phyloP scores from a whole-genome alignment of 2,888 invertebrate species.

The Tinea trinotella region DNA sequence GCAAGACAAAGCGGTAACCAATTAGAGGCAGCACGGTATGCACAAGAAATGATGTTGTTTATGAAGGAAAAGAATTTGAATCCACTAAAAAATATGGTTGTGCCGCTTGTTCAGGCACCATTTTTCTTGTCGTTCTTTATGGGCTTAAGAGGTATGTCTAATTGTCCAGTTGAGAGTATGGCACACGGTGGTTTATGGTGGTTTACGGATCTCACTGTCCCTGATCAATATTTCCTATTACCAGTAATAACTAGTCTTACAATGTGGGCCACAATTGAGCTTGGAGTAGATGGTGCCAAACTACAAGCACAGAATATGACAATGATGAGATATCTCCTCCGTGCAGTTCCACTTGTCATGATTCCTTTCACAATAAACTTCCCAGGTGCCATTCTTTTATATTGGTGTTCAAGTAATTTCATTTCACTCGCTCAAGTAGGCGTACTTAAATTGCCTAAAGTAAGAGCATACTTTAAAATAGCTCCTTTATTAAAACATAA shows the following conservation, averaged over 20 bases:
- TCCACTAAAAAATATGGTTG: slow-evolving; percentile 84
- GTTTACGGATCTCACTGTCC: slow-evolving; percentile 92
- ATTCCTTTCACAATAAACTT: slow-evolving; percentile 91
- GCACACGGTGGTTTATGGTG: slow-evolving; percentile 90
- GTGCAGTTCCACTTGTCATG: slow-evolving; percentile 83
- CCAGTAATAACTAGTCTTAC: slow-evolving; percentile 90
- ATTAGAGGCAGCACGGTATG: slow-evolving; percentile 81
- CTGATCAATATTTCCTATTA: slow-evolving; percentile 90
- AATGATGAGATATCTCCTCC: slow-evolving; percentile 80
- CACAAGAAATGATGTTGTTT: slow-evolving; percentile 83
- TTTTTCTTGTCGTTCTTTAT: slow-evolving; percentile 94
- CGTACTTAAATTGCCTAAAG: slow-evolving; percentile 80
- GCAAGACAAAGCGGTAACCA: slow-evolving; percentile 89
- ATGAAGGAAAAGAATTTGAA: slow-evolving; percentile 88
- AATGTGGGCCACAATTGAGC: slow-evolving; percentile 84
- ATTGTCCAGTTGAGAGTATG: slow-evolving; percentile 92
- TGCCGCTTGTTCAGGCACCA: slow-evolving; percentile 87
- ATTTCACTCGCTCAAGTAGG: slow-evolving; percentile 87
- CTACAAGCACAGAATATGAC: slow-evolving; percentile 78
- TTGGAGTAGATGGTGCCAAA: slow-evolving; percentile 83
- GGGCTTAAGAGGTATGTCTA: slow-evolving; percentile 90
- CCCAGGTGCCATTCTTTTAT: slow-evolving; percentile 88
- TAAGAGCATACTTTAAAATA: slow-evolving; percentile 84
- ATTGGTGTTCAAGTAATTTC: slow-evolving; percentile 92
- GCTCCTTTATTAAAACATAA: slow-evolving; percentile 72